Percentiles rank a stretch among this genome's conserved stretches.
phyloP scores from a whole-genome alignment of 1,140 invertebrate species.

The Paralvinella palmiformis region DNA sequence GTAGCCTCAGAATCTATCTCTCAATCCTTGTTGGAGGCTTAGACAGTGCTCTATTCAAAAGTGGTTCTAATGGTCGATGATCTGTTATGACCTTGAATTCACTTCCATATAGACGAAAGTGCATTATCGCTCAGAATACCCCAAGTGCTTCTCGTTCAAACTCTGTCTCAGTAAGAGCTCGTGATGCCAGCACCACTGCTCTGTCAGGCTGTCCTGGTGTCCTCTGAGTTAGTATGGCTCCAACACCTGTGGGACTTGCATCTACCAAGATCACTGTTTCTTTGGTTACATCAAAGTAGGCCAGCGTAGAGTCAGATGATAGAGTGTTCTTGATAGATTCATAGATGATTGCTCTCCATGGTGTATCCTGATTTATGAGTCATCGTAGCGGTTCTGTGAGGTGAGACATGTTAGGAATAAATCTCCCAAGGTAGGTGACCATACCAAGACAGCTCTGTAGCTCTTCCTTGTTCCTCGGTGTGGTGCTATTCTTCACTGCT shows the following conservation, averaged over 20 bases:
- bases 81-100: constrained; percentile 36
- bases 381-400: not conserved
- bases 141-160: constrained; percentile 42
- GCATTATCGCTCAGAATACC: constrained; percentile 38
- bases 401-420: not conserved
- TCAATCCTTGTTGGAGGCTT: constrained; percentile 15
- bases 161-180: too few relatives aligned
- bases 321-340: not conserved
- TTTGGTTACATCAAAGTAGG: not conserved
- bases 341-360: not conserved
- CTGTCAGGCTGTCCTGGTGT: not conserved
- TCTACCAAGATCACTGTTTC: too few relatives aligned
- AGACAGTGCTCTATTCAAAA: constrained; percentile 11
- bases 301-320: not conserved
- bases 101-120: constrained; percentile 44
- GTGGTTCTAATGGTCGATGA: constrained; percentile 24
- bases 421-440: constrained; percentile 4
- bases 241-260: too few relatives aligned
- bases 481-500: not conserved
- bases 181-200: constrained; percentile 34
- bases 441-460: constrained; percentile 6
- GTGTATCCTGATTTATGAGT: constrained; percentile 1
- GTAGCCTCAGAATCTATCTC: constrained; percentile 14
- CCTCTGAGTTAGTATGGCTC: not conserved
- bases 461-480: not conserved